Percentiles rank a stretch among this genome's conserved stretches.
Evolutionary conservation across 2,797 vertebrate species (phyloP).

Genomic region (Cyclura pinguis): DNA sequence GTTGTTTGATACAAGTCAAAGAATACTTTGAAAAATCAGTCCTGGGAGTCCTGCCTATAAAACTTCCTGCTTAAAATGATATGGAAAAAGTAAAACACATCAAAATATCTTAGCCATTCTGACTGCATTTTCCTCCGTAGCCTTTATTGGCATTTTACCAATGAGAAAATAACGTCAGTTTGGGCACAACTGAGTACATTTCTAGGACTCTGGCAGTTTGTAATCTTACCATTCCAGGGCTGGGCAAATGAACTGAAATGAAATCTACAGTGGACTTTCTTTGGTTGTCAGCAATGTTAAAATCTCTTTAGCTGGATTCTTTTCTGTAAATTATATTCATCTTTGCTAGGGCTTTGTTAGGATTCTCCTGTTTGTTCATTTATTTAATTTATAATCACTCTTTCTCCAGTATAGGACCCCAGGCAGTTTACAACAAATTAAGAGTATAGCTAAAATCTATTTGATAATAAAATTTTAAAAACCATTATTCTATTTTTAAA

Average conservation of each 20-base stretch:
- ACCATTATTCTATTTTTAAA: no score
- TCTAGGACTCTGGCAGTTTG: not conserved
- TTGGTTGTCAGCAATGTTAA: conserved; percentile 26
- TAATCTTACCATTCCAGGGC: not conserved
- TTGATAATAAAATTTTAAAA: no score
- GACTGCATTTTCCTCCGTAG: not conserved
- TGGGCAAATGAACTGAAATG: not conserved
- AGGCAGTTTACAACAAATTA: no score
- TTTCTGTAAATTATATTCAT: not conserved
- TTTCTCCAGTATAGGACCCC: no score
- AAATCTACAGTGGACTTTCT: not conserved
- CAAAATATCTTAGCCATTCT: not conserved
- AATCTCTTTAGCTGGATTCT: not conserved
- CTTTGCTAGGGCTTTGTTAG: not conserved
- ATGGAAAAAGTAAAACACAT: not conserved
- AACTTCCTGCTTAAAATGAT: not conserved
- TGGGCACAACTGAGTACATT: not conserved
- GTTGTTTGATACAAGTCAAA: not conserved
- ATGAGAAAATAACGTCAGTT: not conserved
- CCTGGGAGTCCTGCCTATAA: not conserved
- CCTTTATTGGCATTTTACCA: conserved; percentile 7
- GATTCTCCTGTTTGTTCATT: no score
- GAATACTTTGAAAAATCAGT: not conserved
- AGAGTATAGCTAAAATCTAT: no score
- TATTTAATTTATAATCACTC: no score